Conservation (phyloP, 2,113 vertebrate species). For the Psittacus erithacus region DNA sequence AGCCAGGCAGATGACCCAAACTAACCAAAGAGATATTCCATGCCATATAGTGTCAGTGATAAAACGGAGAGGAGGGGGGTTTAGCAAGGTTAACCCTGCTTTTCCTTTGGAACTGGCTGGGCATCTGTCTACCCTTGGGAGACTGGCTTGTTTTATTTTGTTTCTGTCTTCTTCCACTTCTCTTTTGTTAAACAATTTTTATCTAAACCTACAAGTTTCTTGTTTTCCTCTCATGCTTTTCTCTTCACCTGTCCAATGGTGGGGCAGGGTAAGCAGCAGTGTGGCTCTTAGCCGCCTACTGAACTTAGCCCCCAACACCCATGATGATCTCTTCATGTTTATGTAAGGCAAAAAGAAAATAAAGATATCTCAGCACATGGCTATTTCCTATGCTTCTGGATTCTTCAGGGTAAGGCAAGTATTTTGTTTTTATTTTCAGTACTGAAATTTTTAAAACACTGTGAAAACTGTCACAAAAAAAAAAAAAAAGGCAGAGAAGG, state of each 20-base stretch:
- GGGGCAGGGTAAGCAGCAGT: accelerated
- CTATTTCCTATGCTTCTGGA: neutral
- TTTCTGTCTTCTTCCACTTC: neutral
- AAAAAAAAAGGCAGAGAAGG: neutral
- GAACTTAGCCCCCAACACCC: neutral
- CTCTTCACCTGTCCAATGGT: accelerated
- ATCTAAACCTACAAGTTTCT: neutral
- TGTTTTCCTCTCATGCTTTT: neutral
- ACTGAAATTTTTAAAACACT: neutral
- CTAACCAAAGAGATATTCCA: neutral
- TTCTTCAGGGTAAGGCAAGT: neutral
- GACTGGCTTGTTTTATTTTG: neutral
- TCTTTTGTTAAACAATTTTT: neutral
- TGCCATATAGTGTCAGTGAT: neutral
- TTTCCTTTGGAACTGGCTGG: neutral
- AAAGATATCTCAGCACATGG: neutral
- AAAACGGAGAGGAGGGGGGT: neutral
- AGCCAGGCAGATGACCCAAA: neutral
- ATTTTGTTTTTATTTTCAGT: neutral
- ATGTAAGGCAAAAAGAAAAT: neutral
- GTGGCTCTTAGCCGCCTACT: neutral
- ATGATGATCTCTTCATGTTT: neutral
- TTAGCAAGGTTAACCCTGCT: neutral
- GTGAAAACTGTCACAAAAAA: neutral
- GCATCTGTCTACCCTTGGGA: accelerated